Conservation (phyloP, 2,797 vertebrate genomes). For the Ceyx erithaca region DNA sequence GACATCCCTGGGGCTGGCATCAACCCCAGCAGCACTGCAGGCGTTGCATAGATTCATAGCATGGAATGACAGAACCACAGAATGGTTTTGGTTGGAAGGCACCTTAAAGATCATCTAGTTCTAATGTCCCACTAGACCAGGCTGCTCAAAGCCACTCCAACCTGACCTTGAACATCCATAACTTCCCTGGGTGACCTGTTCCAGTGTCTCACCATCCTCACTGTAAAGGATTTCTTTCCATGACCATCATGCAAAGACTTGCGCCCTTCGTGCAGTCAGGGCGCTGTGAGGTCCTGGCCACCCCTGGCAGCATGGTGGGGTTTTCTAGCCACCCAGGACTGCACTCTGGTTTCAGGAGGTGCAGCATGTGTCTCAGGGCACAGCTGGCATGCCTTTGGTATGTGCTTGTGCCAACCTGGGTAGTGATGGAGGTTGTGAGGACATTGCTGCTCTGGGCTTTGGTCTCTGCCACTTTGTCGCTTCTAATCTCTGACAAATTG, state of each 20-base stretch:
- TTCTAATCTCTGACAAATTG: constrained; percentile 29
- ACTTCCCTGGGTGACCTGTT: too few relatives aligned
- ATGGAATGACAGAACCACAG: too few relatives aligned
- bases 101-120: too few relatives aligned
- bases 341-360: too few relatives aligned
- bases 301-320: not conserved
- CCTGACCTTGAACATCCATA: too few relatives aligned
- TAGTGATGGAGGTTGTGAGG: not conserved
- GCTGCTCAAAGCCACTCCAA: too few relatives aligned
- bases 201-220: too few relatives aligned
- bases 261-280: accelerated
- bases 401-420: accelerated
- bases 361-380: not conserved
- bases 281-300: not conserved
- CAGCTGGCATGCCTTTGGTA: accelerated
- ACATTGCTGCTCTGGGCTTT: not conserved
- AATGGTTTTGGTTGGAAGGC: too few relatives aligned
- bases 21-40: accelerated
- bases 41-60: too few relatives aligned
- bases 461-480: not conserved
- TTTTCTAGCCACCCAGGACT: not conserved
- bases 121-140: too few relatives aligned
- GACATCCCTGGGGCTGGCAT: not conserved
- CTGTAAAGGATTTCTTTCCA: not conserved
- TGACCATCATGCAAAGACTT: accelerated